A percentile compares a stretch with the other conserved stretches of the same genome.
phyloP scores from a whole-genome alignment of 1,140 invertebrate species.

The Apolygus lucorum region DNA sequence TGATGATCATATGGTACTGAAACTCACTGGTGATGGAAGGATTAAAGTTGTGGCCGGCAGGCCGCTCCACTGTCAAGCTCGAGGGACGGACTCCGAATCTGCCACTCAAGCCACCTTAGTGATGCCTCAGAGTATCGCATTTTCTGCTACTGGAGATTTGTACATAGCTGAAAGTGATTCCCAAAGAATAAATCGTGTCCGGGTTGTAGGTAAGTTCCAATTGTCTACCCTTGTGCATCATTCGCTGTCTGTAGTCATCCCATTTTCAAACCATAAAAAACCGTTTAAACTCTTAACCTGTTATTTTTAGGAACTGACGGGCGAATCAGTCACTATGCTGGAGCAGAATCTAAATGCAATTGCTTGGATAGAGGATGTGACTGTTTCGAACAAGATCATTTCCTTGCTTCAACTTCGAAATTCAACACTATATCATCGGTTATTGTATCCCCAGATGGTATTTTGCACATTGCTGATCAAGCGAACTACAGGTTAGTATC shows the following conservation, averaged over 20 bases:
- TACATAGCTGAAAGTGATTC: conserved; percentile 93
- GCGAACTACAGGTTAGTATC: conserved; percentile 56
- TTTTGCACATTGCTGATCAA: conserved; percentile 90
- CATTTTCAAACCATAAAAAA: no score
- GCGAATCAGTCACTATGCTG: conserved; percentile 82
- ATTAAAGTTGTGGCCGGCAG: conserved; percentile 86
- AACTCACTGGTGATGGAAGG: conserved; percentile 79
- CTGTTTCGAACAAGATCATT: conserved; percentile 85
- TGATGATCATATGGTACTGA: conserved; percentile 89
- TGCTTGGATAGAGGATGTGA: conserved; percentile 83
- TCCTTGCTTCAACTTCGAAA: conserved; percentile 80
- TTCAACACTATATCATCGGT: conserved; percentile 91
- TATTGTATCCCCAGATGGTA: conserved; percentile 85
- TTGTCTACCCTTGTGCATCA: background rate
- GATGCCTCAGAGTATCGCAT: conserved; percentile 87
- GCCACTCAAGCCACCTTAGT: conserved; percentile 82
- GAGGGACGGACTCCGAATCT: conserved; percentile 66
- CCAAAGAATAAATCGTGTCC: conserved; percentile 84
- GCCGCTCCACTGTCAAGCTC: conserved; percentile 75
- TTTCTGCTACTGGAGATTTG: conserved; percentile 87
- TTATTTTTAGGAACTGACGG: conserved; percentile 64
- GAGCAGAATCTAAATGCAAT: conserved; percentile 90
- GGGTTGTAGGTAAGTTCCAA: conserved; percentile 56
- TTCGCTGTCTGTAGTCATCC: no score
- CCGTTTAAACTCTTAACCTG: no score